Conservation (phyloP, 2,113 vertebrate species). For the Pleuronectes platessa region DNA sequence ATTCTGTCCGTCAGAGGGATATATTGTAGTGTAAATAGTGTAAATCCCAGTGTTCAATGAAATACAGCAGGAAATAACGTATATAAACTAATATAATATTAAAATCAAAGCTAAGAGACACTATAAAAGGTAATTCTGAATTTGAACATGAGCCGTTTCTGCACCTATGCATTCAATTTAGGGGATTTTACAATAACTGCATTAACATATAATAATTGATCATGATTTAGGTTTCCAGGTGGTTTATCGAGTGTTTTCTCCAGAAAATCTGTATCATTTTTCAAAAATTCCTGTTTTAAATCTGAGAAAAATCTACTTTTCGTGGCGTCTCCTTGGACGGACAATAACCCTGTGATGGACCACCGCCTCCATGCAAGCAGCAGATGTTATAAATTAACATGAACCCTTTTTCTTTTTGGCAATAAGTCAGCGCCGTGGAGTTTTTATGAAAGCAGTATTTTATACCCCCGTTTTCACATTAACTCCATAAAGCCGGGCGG, state of each 20-base stretch:
- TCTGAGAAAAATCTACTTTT: neutral
- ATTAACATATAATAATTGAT: neutral
- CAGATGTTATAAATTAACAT: constrained; percentile 68
- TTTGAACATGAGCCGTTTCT: too few species aligned
- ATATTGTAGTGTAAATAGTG: neutral
- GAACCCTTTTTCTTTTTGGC: constrained; percentile 33
- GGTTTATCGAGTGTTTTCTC: neutral
- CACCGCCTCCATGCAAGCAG: constrained; percentile 28
- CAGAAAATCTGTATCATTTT: neutral
- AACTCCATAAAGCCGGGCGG: constrained; percentile 69
- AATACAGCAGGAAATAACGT: neutral
- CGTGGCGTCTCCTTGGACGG: neutral
- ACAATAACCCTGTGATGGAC: constrained; percentile 6
- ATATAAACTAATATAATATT: neutral
- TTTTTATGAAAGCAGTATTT: constrained; percentile 77
- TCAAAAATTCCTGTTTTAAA: constrained; percentile 2
- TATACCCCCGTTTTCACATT: constrained; percentile 68
- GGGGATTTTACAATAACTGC: neutral
- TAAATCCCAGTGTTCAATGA: neutral
- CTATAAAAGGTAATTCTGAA: neutral
- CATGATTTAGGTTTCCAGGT: neutral
- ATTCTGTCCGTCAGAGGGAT: neutral
- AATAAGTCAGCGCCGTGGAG: constrained; percentile 53
- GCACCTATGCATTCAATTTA: neutral
- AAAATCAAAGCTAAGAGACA: neutral